Base-by-base conservation (phyloP, 2,113 vertebrate species). In the Bagarius yarrelli region DNA sequence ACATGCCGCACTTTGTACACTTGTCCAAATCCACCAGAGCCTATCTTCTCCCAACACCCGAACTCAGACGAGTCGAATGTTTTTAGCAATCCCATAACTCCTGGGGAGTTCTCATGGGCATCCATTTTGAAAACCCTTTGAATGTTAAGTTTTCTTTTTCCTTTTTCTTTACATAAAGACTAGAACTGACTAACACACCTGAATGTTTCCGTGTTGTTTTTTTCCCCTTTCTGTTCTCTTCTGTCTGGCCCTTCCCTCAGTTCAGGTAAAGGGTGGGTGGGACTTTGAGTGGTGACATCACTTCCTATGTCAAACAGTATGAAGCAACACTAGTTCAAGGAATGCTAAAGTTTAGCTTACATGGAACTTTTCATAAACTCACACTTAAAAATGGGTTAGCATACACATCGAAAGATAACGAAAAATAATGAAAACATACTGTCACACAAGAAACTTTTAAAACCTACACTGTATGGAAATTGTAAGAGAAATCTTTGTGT, bases 1-100 rank as follows among this genome's bases (percentile, higher is more conserved):
- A 96, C 90, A 44, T 99, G 97, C 78, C 96, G 95, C 81, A 98
- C 96, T 89, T 98, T 98, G 86, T 98, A 99, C 85, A 98, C 97
- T 91, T 99, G 97, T 85, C 97, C 97, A 89, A 98, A 98, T 61
- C 97, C 97, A 11, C 97, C 97, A 0, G 97, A 98, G 82, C 97
- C 97, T 40, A 98, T 96, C 83, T 98, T 98, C 89, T 98, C 97
- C 97, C 97, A 98, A 85, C 92, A 94, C 67, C 90, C 89, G 89
- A 99, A 97, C 90, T 98, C 95, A 70, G 87, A 85, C 66, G 94
- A 93, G 64, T 95, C 95, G 89, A 99, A 99, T 44, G 95, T 96
- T 85, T 92, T 95, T 53, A 99, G 90, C 82, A 97, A 91, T 79
- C 96, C 97, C 95, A 98, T 94, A 52, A 92, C 91, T 93, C 94